phyloP scores from a whole-genome alignment of 2,797 vertebrate genomes.

The Buceros bicornis region DNA sequence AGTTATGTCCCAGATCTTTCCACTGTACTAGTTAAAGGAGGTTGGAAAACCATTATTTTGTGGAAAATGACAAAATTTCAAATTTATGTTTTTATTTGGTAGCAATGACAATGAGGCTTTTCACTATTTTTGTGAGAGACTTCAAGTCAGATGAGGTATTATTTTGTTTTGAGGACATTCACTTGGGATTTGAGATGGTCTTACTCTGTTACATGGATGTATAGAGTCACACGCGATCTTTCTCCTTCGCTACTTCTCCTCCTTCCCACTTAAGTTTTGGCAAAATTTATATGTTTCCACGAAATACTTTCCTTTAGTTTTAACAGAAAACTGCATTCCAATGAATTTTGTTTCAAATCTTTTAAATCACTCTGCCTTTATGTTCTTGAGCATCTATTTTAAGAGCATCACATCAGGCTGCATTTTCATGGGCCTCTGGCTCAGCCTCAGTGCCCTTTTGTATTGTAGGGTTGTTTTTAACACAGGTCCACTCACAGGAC shows the following conservation, averaged over 20 bases:
- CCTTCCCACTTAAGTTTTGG: not conserved
- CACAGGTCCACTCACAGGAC: not conserved
- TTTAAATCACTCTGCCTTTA: not conserved
- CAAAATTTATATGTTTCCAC: not conserved
- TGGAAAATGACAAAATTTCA: not conserved
- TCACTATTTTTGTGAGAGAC: not conserved
- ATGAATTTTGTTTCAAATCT: not conserved
- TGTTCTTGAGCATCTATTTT: not conserved
- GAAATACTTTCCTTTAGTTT: not conserved
- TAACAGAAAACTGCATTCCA: not conserved
- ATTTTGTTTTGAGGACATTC: not conserved
- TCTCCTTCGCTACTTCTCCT: not conserved
- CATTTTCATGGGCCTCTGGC: not conserved
- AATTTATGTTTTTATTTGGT: not conserved
- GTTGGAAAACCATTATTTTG: not conserved
- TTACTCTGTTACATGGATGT: not conserved
- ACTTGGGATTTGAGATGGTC: not conserved
- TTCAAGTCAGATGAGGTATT: not conserved
- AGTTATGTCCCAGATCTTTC: not conserved
- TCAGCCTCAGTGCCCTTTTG: not conserved
- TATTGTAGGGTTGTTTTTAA: not conserved
- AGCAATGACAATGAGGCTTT: not conserved
- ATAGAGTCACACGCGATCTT: not conserved
- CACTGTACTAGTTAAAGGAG: not conserved
- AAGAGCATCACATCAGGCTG: not conserved